Conservation (phyloP, 2,888 invertebrate genomes). For the Drosophila setosimentum region DNA sequence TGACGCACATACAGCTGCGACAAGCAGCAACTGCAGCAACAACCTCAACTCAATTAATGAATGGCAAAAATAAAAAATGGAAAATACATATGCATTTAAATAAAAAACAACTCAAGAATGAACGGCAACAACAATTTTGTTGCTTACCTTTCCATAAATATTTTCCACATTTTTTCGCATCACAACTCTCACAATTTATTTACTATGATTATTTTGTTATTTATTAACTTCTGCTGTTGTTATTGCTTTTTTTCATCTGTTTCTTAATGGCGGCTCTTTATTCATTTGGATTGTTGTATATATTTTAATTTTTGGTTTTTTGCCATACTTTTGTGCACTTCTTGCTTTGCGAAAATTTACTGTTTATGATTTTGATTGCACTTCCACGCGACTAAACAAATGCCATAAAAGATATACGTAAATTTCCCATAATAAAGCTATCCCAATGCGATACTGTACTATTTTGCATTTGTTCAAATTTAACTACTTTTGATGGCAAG, state of each 20-base stretch:
- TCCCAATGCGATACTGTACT: slow-evolving; percentile 25
- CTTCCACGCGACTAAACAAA: slow-evolving; percentile 72
- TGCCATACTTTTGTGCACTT: slow-evolving; percentile 33
- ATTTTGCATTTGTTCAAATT: slow-evolving; percentile 48
- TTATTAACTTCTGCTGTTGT: slow-evolving; percentile 41
- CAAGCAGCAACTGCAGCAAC: slow-evolving; percentile 28
- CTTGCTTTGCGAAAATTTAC: slow-evolving; percentile 41
- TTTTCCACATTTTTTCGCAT: slow-evolving; percentile 25
- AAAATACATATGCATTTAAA: slow-evolving; percentile 25
- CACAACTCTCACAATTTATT: slow-evolving; percentile 42
- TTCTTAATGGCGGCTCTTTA: slow-evolving; percentile 17
- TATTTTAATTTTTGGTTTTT: slow-evolving; percentile 5
- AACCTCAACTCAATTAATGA: slow-evolving; percentile 70
- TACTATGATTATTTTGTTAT: slow-evolving; percentile 52
- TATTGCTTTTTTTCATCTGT: slow-evolving; percentile 22
- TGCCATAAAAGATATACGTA: slow-evolving; percentile 59
- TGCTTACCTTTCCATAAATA: slow-evolving; percentile 55
- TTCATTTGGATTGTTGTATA: slow-evolving; percentile 23
- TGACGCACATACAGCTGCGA: slow-evolving; percentile 27
- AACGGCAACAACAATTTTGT: slow-evolving; percentile 36
- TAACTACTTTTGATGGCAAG: slow-evolving; percentile 21
- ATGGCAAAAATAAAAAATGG: slow-evolving; percentile 42
- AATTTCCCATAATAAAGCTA: slow-evolving; percentile 56
- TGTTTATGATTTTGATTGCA: slow-evolving; percentile 70
- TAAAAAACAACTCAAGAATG: slow-evolving; percentile 33